Evolutionary conservation across 2,888 invertebrate genomes (phyloP).

Genomic region (Salpingus planirostris): DNA sequence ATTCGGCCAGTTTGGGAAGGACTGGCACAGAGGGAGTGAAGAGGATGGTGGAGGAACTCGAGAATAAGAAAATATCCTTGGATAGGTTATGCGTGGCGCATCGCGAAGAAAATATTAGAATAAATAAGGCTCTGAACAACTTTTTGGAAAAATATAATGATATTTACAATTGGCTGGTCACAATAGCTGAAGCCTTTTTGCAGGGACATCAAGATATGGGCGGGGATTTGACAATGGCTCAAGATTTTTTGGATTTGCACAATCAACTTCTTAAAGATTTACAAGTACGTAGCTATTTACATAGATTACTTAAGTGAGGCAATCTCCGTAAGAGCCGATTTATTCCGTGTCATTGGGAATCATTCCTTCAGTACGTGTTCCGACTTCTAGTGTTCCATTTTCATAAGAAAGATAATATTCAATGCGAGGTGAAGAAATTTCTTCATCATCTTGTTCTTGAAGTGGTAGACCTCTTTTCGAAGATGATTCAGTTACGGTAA

Average conservation of each 20-base stretch:
- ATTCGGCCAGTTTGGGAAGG: slow-evolving; percentile 53
- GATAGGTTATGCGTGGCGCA: slow-evolving; percentile 56
- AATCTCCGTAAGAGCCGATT: no score
- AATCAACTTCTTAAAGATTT: slow-evolving; percentile 64
- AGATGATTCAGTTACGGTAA: no score
- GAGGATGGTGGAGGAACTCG: slow-evolving; percentile 60
- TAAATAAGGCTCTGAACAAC: slow-evolving; percentile 57
- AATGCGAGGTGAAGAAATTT: no score
- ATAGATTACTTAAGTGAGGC: no score
- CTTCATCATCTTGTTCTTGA: no score
- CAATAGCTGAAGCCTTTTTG: slow-evolving; percentile 63
- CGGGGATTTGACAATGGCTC: slow-evolving; percentile 53
- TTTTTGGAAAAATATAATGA: slow-evolving; percentile 63
- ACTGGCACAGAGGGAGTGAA: slow-evolving; percentile 60
- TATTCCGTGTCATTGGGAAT: no score
- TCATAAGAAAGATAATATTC: no score
- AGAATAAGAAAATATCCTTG: slow-evolving; percentile 60
- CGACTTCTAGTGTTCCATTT: no score
- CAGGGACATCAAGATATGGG: slow-evolving; percentile 69
- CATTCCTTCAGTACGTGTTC: no score
- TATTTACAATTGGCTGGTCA: slow-evolving; percentile 64
- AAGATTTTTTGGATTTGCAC: slow-evolving; percentile 66
- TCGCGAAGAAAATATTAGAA: slow-evolving; percentile 58
- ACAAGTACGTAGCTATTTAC: slow-evolving; percentile 55
- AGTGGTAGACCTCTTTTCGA: no score